These are phyloP conservation scores for Asbolus verrucosus DNA, from an alignment of 1,140 invertebrate genomes.

Conservation along the genomic window DNA sequence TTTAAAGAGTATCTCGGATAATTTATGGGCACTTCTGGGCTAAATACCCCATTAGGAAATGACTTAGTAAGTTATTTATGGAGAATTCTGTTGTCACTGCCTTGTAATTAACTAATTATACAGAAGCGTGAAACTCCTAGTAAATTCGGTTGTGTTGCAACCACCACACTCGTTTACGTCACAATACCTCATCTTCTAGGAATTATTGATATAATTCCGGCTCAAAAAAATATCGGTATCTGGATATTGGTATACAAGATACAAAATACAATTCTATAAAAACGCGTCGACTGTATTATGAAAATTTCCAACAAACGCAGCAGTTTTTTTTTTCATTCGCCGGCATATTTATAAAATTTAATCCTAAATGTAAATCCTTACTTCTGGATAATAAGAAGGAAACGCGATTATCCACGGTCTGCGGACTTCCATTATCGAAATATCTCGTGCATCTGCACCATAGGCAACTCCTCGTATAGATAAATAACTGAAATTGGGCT, in stretches of 20 bases:
- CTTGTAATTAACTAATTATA: conserved; percentile 48
- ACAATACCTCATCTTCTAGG: not conserved
- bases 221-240: not conserved
- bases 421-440: conserved; percentile 51
- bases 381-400: conserved; percentile 48
- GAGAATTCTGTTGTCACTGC: conserved; percentile 41
- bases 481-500: conserved; percentile 52
- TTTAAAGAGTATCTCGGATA: not conserved
- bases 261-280: not conserved
- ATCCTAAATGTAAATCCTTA: conserved; percentile 49
- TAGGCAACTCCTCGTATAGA: conserved; percentile 32
- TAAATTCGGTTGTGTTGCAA: conserved; percentile 32
- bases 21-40: conserved; percentile 19
- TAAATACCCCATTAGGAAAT: conserved; percentile 41
- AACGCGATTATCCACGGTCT: conserved; percentile 52
- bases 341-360: conserved; percentile 48
- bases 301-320: not conserved
- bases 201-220: conserved; percentile 19
- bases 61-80: conserved; percentile 46
- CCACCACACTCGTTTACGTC: not conserved
- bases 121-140: conserved; percentile 11
- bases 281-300: not conserved
- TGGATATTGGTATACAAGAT: not conserved
- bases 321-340: conserved; percentile 16
- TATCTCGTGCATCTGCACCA: conserved; percentile 46